A percentile compares a stretch with the other conserved stretches of the same genome.
Evolutionary conservation across 2,113 vertebrate species (phyloP).

Genomic region (Charadrius vociferus): DNA sequence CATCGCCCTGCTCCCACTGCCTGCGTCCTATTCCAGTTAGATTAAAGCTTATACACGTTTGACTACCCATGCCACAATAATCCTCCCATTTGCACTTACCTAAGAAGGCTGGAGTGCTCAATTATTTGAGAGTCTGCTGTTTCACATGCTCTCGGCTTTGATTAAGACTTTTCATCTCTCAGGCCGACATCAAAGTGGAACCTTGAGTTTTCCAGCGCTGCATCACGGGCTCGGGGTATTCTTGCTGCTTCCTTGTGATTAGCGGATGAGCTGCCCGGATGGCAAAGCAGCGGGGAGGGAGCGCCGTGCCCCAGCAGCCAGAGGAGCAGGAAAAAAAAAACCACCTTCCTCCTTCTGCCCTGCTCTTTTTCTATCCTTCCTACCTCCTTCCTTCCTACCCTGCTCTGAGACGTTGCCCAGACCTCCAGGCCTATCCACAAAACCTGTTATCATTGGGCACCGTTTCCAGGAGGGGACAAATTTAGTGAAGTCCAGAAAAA

Average conservation of each 20-base stretch:
- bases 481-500: background rate
- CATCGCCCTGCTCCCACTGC: background rate
- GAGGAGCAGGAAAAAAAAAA: background rate
- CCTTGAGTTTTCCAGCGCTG: background rate
- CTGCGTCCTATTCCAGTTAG: background rate
- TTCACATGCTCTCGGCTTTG: background rate
- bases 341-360: background rate
- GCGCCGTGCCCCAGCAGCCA: background rate
- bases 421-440: background rate
- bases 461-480: background rate
- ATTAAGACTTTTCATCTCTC: slow-evolving; percentile 43
- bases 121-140: background rate
- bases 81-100: background rate
- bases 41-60: background rate
- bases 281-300: background rate
- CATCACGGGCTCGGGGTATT: background rate
- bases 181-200: slow-evolving; percentile 38
- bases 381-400: background rate
- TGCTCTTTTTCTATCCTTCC: background rate
- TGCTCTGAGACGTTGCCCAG: background rate
- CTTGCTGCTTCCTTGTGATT: background rate
- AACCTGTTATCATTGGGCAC: background rate
- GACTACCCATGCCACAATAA: background rate
- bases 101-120: background rate
- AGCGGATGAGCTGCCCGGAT: background rate